Evolutionary conservation across 2,888 invertebrate genomes (phyloP), one percentile per base, ranked within the genome.

Genomic region (Lysandra bellargus): DNA sequence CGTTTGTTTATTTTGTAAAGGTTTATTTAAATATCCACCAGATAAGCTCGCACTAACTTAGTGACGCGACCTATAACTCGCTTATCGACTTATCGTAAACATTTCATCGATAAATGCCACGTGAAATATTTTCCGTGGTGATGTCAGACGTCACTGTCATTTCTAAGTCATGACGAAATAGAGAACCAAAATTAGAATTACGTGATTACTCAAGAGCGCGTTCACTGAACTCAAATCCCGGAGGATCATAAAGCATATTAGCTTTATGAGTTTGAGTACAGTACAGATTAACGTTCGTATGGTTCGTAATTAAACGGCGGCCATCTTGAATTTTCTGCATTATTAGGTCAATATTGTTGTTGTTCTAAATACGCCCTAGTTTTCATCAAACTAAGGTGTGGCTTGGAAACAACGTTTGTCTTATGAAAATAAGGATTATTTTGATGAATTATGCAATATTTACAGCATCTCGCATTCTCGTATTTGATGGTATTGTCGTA

Each of bases 1-100:
- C 86, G 90, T 90, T 92, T 92, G 90, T 93, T 94, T 94, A 91
- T 93, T 93, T 91, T 90, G 87, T 88, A 92, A 91, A 90, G 88
- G 87, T 91, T 92, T 23, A 23, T 90, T 87, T 87, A 92, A 92
- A 92, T 91, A 90, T 86, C 87, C 89, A 86, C 86, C 87, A 89
- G 92, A 92, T 93, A 93, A 92, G 90, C 90, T 90, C 88, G 89
- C 88, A 69, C 64, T 30, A 33, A 69, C 4, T 4, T 69, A 14
- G 17, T 37, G 33, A 69, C 33, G 88, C 87, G 87, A 85, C 85
- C 84, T 84, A 23, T 84, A 23, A 84, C 84, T 84, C 74, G 40
- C n/a, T 44, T 44, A 74, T 74, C 44, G 40, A 74, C 23, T 23
- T 30, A 12, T 12, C 33, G 33, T 69, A 69, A 69, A 69, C 33